phyloP scores from a whole-genome alignment of 2,797 vertebrate species.

The Manis javanica region DNA sequence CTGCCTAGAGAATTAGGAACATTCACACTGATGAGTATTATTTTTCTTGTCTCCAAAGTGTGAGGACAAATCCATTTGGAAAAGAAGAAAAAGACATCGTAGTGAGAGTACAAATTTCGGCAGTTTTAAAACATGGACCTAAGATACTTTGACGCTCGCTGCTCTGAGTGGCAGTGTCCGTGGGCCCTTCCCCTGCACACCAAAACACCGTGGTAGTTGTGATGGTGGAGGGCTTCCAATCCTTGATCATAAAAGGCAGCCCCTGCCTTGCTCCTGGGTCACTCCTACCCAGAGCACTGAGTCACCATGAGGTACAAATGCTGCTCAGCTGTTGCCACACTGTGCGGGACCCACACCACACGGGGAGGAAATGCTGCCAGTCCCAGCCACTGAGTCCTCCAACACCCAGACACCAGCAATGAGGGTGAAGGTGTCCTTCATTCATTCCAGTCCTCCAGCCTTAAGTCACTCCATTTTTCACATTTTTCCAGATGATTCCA shows the following conservation, averaged over 20 bases:
- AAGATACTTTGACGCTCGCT: background rate
- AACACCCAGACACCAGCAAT: background rate
- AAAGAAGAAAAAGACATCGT: background rate
- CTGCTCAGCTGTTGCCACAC: too few relatives aligned
- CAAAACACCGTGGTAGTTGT: background rate
- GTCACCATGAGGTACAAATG: background rate
- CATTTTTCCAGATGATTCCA: background rate
- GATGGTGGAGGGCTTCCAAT: background rate
- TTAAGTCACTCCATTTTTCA: background rate
- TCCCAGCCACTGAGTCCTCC: background rate
- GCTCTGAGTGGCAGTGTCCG: background rate
- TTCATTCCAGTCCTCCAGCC: background rate
- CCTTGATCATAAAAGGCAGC: background rate
- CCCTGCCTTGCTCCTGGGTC: background rate
- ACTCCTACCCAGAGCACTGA: background rate
- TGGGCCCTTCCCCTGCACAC: background rate
- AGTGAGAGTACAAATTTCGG: background rate
- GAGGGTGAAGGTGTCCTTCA: background rate
- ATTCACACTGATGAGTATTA: background rate
- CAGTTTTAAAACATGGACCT: background rate
- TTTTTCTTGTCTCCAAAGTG: background rate
- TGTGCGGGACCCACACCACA: background rate
- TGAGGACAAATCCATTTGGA: background rate
- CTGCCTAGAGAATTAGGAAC: background rate
- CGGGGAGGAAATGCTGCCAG: rapidly evolving